Evolutionary conservation across 2,797 vertebrate species (phyloP), one percentile per base, ranked within the genome.

Genomic region (Poecilia velifera): DNA sequence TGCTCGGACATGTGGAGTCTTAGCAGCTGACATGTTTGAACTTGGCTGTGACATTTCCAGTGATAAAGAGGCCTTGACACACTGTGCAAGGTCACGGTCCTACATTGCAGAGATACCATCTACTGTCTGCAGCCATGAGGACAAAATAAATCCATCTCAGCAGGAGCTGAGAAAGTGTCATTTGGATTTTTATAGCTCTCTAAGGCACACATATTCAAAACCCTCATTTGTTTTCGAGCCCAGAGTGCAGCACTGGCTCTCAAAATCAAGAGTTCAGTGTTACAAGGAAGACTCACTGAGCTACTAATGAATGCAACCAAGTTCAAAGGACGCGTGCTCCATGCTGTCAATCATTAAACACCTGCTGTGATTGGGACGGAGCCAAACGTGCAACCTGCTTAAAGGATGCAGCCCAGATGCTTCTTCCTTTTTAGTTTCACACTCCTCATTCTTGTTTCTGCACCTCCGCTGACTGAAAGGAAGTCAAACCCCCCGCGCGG

Each of bases 301-400:
- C 76, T 25, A 6, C 75, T 85, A 80, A 82, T 79, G 70, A 70
- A 81, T 75, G 76, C 80, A 84, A 81, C 55, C 2, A 25, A 76
- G 74, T 82, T 89, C 72, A 82, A 81, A 85, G 77, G 62, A 79
- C 78, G 34, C 72, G 47, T 43, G 41, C 82, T 71, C 14, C 70
- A 72, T 64, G 74, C 82, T 83, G 81, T 88, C 84, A 87, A 76
- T 89, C 85, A 82, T 36, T 57, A 74, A 75, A 57, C 77, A 55
- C 76, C 82, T 68, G 64, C 80, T 70, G 84, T 64, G 82, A 83
- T 71, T 72, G 46, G 70, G 76, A 76, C 43, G 36, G 80, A 53
- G 78, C 76, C 74, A 74, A 34, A 86, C 39, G 59, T 55, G 74
- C 43, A 73, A 79, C 45, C 83, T 78, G 53, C 72, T 73, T 74